phyloP scores from a whole-genome alignment of 30 jellyfish, hydroid and myxozoan species.

The Aurelia aurita region DNA sequence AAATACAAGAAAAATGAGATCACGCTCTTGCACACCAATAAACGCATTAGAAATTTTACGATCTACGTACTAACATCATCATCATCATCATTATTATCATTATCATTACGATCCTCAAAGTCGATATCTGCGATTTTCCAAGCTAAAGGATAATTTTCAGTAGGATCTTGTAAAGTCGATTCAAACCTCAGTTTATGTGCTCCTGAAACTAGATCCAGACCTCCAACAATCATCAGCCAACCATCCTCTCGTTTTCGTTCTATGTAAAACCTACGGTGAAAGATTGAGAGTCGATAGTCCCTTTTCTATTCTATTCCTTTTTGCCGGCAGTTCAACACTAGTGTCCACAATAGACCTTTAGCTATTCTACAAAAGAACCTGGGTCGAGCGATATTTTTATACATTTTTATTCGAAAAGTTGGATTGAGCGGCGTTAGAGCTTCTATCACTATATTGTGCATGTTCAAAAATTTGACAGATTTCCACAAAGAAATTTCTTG shows the following conservation, averaged over 20 bases:
- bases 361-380: too few relatives aligned
- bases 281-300: not conserved
- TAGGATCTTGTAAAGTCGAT: conserved; percentile 37
- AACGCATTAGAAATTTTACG: not conserved
- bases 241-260: conserved; percentile 23
- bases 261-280: conserved; percentile 31
- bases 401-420: too few relatives aligned
- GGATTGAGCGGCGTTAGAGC: too few relatives aligned
- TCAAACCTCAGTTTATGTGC: conserved; percentile 46
- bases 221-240: conserved; percentile 42
- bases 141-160: conserved; percentile 25
- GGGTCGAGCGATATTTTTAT: too few relatives aligned
- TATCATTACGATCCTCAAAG: not conserved
- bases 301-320: too few relatives aligned
- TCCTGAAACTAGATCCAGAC: conserved; percentile 19
- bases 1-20: too few relatives aligned
- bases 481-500: too few relatives aligned
- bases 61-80: not conserved
- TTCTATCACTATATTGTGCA: too few relatives aligned
- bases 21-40: not conserved
- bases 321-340: too few relatives aligned
- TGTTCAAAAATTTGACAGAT: too few relatives aligned
- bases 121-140: conserved; percentile 51
- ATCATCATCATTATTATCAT: not conserved
- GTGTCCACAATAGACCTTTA: too few relatives aligned